Evolutionary conservation across 2,113 vertebrate genomes (phyloP), one percentile per base, ranked within the genome.

Genomic region (Callopanchax toddi): DNA sequence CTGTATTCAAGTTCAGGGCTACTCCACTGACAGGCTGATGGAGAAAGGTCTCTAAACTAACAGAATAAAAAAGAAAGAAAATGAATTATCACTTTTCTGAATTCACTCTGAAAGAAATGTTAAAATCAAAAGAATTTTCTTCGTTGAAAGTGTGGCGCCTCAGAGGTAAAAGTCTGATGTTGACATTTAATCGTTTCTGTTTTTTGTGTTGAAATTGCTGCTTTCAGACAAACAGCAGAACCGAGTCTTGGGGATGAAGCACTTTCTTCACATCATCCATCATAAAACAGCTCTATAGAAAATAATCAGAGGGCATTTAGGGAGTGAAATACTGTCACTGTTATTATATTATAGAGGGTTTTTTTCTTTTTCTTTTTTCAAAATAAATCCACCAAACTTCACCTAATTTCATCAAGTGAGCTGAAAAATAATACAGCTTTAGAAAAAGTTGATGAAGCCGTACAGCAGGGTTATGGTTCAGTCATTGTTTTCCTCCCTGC

Each of bases 1-100:
- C 90, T 88, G 87, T 84, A 69, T 18, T 79, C 44, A 81, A 53
- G 68, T 78, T 67, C 63, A 60, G 37, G 23, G n/a, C n/a, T n/a
- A n/a, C n/a, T n/a, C n/a, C n/a, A n/a, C n/a, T n/a, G n/a, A n/a
- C n/a, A n/a, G n/a, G n/a, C n/a, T n/a, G n/a, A n/a, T n/a, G n/a
- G n/a, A n/a, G n/a, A 32, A 32, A 17, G 17, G 22, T 37, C 50
- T 39, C 22, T 20, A 13, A 55, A 67, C 67, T 42, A 7, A 20
- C 2, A n/a, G n/a, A n/a, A n/a, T n/a, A n/a, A n/a, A n/a, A n/a
- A n/a, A n/a, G n/a, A n/a, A n/a, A n/a, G n/a, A n/a, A n/a, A n/a
- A n/a, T n/a, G n/a, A n/a, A n/a, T n/a, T n/a, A 20, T 44, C 5
- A n/a, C 6, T 43, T 40, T 40, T 11, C 4, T 17, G 39, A 5